These are phyloP conservation scores for Ormia ochracea DNA, from an alignment of 2,888 invertebrate genomes.

Conservation along the genomic window DNA sequence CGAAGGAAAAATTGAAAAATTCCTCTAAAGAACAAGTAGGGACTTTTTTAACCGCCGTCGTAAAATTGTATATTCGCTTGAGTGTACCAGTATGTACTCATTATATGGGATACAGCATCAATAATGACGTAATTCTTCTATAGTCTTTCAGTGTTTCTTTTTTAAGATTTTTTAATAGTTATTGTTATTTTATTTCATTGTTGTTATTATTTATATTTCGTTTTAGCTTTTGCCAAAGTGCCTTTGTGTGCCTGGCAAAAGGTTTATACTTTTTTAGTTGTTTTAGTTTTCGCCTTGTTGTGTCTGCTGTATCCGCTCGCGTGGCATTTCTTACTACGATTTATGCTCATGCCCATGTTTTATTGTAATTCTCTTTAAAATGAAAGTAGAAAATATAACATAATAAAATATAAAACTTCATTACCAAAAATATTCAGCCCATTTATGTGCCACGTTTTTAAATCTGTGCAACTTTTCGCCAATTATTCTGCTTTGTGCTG, in stretches of 20 bases:
- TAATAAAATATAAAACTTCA: neutral
- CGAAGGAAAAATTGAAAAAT: no score
- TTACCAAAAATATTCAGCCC: no score
- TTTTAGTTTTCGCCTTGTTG: neutral
- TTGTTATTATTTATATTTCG: conserved; percentile 3
- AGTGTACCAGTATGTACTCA: neutral
- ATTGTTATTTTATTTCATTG: conserved; percentile 1
- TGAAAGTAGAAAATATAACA: conserved; percentile 22
- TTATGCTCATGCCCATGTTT: conserved; percentile 39
- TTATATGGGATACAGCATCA: conserved; percentile 42
- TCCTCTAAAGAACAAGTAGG: no score
- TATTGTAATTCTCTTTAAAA: conserved; percentile 12
- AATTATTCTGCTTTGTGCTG: no score
- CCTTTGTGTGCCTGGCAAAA: conserved; percentile 52
- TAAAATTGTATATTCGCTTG: neutral
- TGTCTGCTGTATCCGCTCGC: conserved; percentile 13
- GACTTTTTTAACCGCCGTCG: conserved; percentile 12
- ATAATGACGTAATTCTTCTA: conserved; percentile 54
- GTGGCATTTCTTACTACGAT: conserved; percentile 1
- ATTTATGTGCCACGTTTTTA: no score
- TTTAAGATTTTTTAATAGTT: conserved; percentile 7
- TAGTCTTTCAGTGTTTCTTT: conserved; percentile 18
- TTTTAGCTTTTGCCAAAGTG: conserved; percentile 33
- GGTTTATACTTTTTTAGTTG: conserved; percentile 29
- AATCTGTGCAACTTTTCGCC: no score